These are phyloP conservation scores for Spodoptera littoralis DNA, from an alignment of 2,888 invertebrate species.

Conservation along the genomic window DNA sequence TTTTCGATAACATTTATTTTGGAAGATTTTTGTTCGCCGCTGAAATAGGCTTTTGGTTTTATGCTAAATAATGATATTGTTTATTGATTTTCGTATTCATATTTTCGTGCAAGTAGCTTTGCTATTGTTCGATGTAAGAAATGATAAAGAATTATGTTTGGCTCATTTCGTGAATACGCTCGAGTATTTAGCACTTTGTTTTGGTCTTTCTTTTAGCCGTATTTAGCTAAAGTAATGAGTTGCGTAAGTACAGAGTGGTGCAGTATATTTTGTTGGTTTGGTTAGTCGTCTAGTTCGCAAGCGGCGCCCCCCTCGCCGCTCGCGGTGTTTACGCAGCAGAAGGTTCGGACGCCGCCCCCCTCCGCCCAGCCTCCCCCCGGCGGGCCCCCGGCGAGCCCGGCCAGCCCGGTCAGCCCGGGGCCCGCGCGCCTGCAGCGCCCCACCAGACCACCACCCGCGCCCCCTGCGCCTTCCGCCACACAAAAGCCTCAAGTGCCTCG, in stretches of 20 bases:
- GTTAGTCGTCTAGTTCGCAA: conserved; percentile 83
- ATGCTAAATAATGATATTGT: conserved; percentile 58
- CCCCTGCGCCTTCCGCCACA: conserved; percentile 68
- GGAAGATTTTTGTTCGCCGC: conserved; percentile 81
- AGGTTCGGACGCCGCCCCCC: conserved; percentile 70
- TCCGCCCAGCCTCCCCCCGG: conserved; percentile 64
- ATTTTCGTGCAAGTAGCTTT: conserved; percentile 85
- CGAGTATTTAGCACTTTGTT: conserved; percentile 65
- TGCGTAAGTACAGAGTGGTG: conserved; percentile 66
- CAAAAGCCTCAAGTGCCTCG: conserved; percentile 85
- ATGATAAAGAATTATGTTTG: conserved; percentile 37
- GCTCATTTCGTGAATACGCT: conserved; percentile 51
- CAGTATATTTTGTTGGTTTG: conserved; percentile 85
- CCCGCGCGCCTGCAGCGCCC: conserved; percentile 68
- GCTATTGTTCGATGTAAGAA: conserved; percentile 61
- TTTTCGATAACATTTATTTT: conserved; percentile 85
- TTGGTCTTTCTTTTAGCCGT: conserved; percentile 65
- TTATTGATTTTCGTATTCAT: conserved; percentile 57
- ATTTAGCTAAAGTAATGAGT: conserved; percentile 64
- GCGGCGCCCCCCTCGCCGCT: conserved; percentile 79
- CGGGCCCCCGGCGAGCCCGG: conserved; percentile 60
- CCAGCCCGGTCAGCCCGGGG: conserved; percentile 67
- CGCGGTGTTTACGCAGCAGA: conserved; percentile 79
- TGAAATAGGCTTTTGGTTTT: conserved; percentile 62
- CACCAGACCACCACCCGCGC: conserved; percentile 51